Percentiles rank a stretch among this genome's conserved stretches.
These are phyloP conservation scores for Drosophila takahashii DNA, from an alignment of 1,140 invertebrate genomes.

Conservation along the genomic window DNA sequence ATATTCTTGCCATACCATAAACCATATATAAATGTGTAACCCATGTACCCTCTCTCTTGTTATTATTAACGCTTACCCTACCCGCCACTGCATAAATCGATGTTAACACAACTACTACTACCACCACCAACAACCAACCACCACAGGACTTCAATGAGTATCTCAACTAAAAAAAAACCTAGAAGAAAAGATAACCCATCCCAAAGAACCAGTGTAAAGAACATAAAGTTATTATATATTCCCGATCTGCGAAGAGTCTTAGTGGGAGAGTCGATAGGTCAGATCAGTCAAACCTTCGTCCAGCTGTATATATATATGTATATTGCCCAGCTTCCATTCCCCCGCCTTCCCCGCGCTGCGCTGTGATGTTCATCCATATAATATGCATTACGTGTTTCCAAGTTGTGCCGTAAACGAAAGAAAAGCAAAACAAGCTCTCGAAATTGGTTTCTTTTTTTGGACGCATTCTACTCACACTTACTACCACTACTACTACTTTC, in stretches of 20 bases:
- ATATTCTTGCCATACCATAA: constrained; percentile 46
- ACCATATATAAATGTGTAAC: constrained; percentile 78
- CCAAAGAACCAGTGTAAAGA: constrained; percentile 40
- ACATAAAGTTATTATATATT: constrained; percentile 4
- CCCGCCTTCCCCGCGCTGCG: constrained; percentile 42
- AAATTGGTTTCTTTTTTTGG: constrained; percentile 37
- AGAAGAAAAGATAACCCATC: constrained; percentile 24
- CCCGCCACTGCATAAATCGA: constrained; percentile 82
- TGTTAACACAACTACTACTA: constrained; percentile 77
- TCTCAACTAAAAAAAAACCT: constrained; percentile 65
- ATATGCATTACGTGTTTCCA: constrained; percentile 44
- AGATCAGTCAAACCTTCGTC: constrained; percentile 42
- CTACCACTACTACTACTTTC: constrained; percentile 44
- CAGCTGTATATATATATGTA: constrained; percentile 58
- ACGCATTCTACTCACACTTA: constrained; percentile 30
- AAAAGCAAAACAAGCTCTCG: constrained; percentile 14
- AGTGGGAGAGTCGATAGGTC: constrained; percentile 56
- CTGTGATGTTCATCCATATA: constrained; percentile 55
- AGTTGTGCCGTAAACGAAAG: constrained; percentile 40
- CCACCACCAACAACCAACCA: constrained; percentile 66
- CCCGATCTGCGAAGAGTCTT: constrained; percentile 35
- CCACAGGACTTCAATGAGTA: constrained; percentile 84
- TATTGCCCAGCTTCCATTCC: constrained; percentile 49
- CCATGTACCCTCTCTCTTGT: constrained; percentile 80
- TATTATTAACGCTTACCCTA: constrained; percentile 84